Conservation (phyloP, 2,797 vertebrate genomes). For the Sebastes melanostomus region DNA sequence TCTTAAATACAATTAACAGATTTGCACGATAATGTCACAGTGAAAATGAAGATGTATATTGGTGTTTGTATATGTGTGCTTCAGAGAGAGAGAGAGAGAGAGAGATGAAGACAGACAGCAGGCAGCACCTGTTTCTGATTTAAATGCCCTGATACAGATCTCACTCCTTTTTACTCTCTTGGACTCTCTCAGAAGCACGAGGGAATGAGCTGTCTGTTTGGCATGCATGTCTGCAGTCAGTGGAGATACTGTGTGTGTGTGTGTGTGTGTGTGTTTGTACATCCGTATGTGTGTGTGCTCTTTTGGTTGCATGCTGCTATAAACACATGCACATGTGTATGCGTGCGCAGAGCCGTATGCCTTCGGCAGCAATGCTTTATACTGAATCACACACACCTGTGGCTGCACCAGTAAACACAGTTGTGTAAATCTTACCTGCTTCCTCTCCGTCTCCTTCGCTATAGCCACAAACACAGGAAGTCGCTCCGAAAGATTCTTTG, state of each 20-base stretch:
- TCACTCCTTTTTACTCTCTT: slow-evolving; percentile 46
- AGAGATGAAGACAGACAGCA: neutral
- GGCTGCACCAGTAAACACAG: slow-evolving; percentile 9
- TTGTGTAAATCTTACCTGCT: slow-evolving; percentile 25
- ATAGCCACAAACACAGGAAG: neutral
- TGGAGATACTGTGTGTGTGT: slow-evolving; percentile 7
- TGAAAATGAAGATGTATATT: slow-evolving; percentile 33
- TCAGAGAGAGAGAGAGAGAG: neutral
- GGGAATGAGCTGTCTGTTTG: slow-evolving; percentile 64
- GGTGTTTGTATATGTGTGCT: neutral
- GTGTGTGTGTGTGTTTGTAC: neutral
- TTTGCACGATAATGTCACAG: slow-evolving; percentile 57
- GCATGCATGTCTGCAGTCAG: slow-evolving; percentile 40
- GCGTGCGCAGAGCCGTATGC: neutral
- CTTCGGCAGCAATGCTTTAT: slow-evolving; percentile 3
- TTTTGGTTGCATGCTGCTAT: slow-evolving; percentile 8
- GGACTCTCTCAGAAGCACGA: slow-evolving; percentile 30
- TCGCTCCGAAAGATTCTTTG: neutral
- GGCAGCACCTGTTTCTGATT: slow-evolving; percentile 69
- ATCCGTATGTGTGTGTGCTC: neutral
- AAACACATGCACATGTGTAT: slow-evolving; percentile 28
- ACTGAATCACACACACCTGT: slow-evolving; percentile 20
- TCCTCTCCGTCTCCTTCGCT: neutral
- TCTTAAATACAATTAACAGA: slow-evolving; percentile 60
- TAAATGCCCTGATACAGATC: slow-evolving; percentile 66